Evolutionary conservation across 2,797 vertebrate species (phyloP).

Genomic region (Hemitrygon akajei): DNA sequence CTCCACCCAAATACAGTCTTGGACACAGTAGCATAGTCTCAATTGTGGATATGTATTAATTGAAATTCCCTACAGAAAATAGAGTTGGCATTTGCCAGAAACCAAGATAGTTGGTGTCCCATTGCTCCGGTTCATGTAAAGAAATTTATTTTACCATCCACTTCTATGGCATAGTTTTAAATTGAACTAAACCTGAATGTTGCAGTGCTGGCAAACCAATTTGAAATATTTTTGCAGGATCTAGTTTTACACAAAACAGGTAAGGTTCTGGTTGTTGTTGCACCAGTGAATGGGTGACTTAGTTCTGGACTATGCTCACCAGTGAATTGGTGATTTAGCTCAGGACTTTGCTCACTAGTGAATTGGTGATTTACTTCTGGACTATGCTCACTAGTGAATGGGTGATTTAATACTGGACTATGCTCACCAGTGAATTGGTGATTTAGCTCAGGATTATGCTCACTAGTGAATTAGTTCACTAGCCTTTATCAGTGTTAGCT

Average conservation of each 20-base stretch:
- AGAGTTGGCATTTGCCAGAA: too few species aligned
- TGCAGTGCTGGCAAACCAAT: background rate
- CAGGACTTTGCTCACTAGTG: background rate
- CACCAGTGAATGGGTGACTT: background rate
- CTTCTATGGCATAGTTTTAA: background rate
- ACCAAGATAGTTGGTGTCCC: too few species aligned
- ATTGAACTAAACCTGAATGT: background rate
- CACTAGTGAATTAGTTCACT: background rate
- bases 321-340: background rate
- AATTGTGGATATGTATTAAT: too few species aligned
- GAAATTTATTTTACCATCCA: background rate
- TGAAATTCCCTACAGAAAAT: too few species aligned
- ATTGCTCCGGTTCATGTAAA: too few species aligned
- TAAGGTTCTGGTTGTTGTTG: background rate
- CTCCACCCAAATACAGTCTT: too few species aligned
- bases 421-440: background rate
- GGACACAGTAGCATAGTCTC: too few species aligned
- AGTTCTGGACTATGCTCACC: background rate
- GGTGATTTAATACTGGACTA: background rate
- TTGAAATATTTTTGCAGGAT: background rate
- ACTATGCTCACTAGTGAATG: background rate
- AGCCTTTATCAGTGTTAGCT: background rate
- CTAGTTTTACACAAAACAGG: background rate
- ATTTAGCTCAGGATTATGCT: background rate
- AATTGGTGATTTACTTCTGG: background rate